Conservation (phyloP, 1,140 invertebrate genomes). For the Apis laboriosa region DNA sequence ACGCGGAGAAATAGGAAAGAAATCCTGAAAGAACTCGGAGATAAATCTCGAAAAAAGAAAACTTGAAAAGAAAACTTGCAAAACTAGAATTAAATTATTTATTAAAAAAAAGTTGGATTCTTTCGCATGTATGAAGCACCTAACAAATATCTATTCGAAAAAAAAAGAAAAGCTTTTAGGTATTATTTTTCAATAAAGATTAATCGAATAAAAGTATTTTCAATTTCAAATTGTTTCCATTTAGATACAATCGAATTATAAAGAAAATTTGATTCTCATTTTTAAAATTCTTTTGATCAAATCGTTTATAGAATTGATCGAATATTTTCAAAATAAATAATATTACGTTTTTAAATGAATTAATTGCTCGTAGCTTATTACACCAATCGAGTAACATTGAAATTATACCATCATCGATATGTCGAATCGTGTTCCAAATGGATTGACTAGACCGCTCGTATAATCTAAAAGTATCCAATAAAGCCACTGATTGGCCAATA, state of each 20-base stretch:
- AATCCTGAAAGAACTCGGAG: background rate
- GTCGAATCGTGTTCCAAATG: background rate
- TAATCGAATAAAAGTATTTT: too few relatives aligned
- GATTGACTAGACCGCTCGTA: background rate
- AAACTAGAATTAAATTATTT: background rate
- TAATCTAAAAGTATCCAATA: constrained; percentile 10
- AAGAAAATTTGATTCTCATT: too few relatives aligned
- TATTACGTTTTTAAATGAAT: too few relatives aligned
- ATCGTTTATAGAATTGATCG: background rate
- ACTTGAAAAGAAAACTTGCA: background rate
- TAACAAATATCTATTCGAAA: too few relatives aligned
- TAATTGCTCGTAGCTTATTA: too few relatives aligned
- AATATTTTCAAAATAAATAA: background rate
- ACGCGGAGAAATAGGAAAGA: background rate
- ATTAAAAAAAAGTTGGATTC: background rate
- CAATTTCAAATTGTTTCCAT: too few relatives aligned
- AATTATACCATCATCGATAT: background rate
- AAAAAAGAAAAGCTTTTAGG: too few relatives aligned
- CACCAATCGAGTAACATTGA: background rate
- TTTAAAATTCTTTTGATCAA: too few relatives aligned
- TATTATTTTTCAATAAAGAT: background rate
- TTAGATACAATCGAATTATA: too few relatives aligned
- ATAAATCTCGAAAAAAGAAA: background rate
- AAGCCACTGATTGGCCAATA: background rate
- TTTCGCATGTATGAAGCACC: too few relatives aligned